Evolutionary conservation across 2,113 vertebrate species (phyloP).

Genomic region (Muscicapa adusta): DNA sequence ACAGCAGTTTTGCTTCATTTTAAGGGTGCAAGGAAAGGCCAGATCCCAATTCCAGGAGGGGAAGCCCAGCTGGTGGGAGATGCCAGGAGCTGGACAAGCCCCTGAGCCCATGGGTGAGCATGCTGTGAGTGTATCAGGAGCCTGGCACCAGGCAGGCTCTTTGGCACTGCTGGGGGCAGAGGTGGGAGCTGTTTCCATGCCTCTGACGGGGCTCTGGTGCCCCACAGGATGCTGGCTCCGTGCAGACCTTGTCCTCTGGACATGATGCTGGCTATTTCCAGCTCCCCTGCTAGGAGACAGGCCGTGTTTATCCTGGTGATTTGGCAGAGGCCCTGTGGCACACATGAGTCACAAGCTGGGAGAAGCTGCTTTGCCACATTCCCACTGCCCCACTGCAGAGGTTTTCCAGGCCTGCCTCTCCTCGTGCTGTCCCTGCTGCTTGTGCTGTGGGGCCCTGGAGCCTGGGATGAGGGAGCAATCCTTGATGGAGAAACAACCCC

Average conservation of each 20-base stretch:
- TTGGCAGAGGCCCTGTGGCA: not conserved
- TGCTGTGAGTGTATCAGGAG: not conserved
- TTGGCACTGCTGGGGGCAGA: not conserved
- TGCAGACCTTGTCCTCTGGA: not conserved
- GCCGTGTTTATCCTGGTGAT: slow-evolving; percentile 41
- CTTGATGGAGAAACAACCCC: not conserved
- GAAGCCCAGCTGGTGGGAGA: not conserved
- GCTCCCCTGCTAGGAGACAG: not conserved
- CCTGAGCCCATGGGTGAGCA: not conserved
- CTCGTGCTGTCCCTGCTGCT: not conserved
- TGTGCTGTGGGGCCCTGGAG: not conserved
- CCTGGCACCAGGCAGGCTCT: not conserved
- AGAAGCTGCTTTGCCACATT: slow-evolving; percentile 33
- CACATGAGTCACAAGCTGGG: slow-evolving; percentile 49
- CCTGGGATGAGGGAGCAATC: not conserved
- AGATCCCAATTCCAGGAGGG: not conserved
- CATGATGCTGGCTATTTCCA: not conserved
- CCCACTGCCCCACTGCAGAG: not conserved
- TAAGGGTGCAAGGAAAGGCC: not conserved
- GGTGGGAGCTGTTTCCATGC: not conserved
- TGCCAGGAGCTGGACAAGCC: not conserved
- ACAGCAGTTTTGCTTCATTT: not conserved
- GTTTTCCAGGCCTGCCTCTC: not conserved
- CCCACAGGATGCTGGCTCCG: not conserved
- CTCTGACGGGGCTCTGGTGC: not conserved